Conservation (phyloP, 53 echinoderm and acorn worm species). For the Stichopus horrens region DNA sequence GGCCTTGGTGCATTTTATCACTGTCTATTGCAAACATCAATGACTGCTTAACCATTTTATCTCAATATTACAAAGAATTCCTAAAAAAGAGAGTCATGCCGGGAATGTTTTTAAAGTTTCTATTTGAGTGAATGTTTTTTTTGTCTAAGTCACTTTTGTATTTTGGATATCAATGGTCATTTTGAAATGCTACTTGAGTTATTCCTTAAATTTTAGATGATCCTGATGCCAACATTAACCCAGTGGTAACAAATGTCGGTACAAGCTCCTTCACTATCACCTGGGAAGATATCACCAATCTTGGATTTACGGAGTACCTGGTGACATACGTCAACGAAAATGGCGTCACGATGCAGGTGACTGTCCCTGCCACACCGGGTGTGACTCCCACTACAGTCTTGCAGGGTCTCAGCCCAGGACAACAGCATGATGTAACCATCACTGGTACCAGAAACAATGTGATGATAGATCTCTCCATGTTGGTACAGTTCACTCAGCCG, state of each 20-base stretch:
- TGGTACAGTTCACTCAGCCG: conserved; percentile 22
- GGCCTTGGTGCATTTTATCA: too few species aligned
- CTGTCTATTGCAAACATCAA: too few species aligned
- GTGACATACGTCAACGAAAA: conserved; percentile 13
- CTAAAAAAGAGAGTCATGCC: too few species aligned
- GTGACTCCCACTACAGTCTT: neutral
- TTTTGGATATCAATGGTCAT: too few species aligned
- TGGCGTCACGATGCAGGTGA: neutral
- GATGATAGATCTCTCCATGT: neutral
- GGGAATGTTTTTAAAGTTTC: too few species aligned
- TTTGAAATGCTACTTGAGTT: too few species aligned
- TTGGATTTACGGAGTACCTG: conserved; percentile 8
- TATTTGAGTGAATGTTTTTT: too few species aligned
- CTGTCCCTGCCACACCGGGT: conserved; percentile 22
- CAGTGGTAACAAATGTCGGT: conserved; percentile 22
- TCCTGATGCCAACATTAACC: conserved; percentile 28
- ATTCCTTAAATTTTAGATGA: neutral
- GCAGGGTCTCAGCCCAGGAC: conserved; percentile 2
- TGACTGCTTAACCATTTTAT: too few species aligned
- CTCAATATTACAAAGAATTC: too few species aligned
- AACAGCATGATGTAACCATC: conserved; percentile 12
- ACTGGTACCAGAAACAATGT: conserved; percentile 13
- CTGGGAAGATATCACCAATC: conserved; percentile 31
- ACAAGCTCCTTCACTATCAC: conserved; percentile 17
- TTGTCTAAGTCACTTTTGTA: too few species aligned